phyloP scores from a whole-genome alignment of 53 echinoderm and acorn worm genomes.

The Crossaster papposus region DNA sequence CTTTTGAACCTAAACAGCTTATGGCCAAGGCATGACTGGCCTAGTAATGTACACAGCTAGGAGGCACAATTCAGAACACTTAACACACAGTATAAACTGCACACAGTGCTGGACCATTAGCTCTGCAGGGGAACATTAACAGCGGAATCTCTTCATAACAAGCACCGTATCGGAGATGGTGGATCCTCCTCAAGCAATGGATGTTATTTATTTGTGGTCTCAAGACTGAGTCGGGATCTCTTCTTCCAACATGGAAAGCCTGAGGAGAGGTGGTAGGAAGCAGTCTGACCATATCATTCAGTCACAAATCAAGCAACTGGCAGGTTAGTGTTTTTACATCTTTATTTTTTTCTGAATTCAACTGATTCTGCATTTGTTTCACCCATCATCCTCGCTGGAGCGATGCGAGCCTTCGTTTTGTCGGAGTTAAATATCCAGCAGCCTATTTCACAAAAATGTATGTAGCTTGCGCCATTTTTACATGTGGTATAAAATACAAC shows the following conservation, averaged over 20 bases:
- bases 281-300: slow-evolving; percentile 32
- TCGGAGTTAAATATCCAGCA: no score
- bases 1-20: slow-evolving; percentile 37
- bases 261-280: slow-evolving; percentile 25
- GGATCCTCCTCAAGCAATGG: slow-evolving; percentile 27
- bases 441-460: no score
- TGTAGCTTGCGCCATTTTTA: no score
- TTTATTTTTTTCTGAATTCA: no score
- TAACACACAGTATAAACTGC: neutral
- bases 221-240: neutral
- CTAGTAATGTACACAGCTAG: slow-evolving; percentile 14
- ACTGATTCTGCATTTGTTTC: no score
- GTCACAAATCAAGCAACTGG: slow-evolving; percentile 42
- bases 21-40: neutral
- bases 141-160: neutral
- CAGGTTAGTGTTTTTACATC: slow-evolving; percentile 21
- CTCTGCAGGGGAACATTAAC: slow-evolving; percentile 17
- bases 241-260: slow-evolving; percentile 22
- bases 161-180: neutral
- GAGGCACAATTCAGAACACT: neutral
- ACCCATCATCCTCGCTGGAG: no score
- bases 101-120: neutral
- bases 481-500: no score
- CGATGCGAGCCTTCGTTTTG: no score
- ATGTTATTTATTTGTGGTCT: slow-evolving; percentile 29